Conservation (phyloP, 92 coral and sea anemone genomes). For the Porites evermanni region DNA sequence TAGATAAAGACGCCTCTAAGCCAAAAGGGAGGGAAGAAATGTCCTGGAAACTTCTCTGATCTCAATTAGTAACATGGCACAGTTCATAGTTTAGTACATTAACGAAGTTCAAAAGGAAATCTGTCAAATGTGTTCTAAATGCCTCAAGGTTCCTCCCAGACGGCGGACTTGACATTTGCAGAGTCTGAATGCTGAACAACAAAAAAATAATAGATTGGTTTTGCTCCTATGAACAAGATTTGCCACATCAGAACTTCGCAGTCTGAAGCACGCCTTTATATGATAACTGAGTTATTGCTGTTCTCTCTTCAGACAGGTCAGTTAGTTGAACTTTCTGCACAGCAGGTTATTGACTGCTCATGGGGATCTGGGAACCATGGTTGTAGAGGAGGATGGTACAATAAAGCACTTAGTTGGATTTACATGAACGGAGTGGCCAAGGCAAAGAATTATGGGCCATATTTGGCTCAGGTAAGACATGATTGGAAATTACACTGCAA, state of each 20-base stretch:
- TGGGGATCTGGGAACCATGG: slow-evolving; percentile 99
- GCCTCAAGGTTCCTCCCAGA: too few species aligned
- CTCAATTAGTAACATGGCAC: too few species aligned
- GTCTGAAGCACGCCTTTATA: neutral
- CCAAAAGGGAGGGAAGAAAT: too few species aligned
- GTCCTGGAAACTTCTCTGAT: too few species aligned
- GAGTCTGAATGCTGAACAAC: too few species aligned
- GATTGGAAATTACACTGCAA: neutral
- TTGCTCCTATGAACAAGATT: too few species aligned
- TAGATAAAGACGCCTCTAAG: too few species aligned
- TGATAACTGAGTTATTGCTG: neutral
- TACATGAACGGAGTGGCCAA: slow-evolving; percentile 90
- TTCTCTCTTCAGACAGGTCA: slow-evolving; percentile 76
- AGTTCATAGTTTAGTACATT: neutral
- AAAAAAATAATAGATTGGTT: too few species aligned
- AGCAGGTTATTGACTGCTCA: slow-evolving; percentile 96
- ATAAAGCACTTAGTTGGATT: slow-evolving; percentile 97
- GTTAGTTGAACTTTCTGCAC: slow-evolving; percentile 83
- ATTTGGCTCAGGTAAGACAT: slow-evolving; percentile 88
- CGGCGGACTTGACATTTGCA: too few species aligned
- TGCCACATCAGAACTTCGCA: too few species aligned
- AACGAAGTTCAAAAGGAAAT: neutral
- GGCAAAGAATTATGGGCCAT: slow-evolving; percentile 95
- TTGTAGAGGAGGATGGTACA: slow-evolving; percentile 96
- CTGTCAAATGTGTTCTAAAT: neutral